Base-by-base conservation (phyloP, 2,113 vertebrate genomes). In the Chauna torquata region DNA sequence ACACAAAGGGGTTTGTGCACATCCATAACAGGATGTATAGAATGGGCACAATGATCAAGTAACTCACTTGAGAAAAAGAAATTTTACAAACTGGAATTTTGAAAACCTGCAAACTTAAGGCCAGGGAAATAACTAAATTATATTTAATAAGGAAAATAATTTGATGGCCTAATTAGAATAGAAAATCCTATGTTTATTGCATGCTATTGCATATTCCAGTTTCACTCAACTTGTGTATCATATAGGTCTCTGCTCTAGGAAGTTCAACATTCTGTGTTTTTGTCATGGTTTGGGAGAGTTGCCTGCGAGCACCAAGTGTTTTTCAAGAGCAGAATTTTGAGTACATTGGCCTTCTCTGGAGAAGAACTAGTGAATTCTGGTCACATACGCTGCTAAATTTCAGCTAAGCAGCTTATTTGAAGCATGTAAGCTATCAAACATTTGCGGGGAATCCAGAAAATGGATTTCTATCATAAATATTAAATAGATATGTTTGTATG, bases 281-380 rank as follows among this genome's bases (percentile, higher is more conserved):
- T 69, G n/a, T 16, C 45, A 57, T 49, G 55, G 82, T 85, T 85
- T 68, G 69, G 86, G 81, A 24, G 58, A 89, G 64, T 59, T 81
- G 59, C 62, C 55, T 68, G 38, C 90, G 76, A 91, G 87, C 78
- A 90, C 86, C 76, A 92, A 77, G 57, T 25, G 13, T 54, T 90
- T 96, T 95, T 82, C 74, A 92, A 62, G 52, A 74, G 71, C 70
- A 92, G 94, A 92, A 96, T 96, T 96, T 93, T 88, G 94, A 95
- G 95, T 94, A 96, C 85, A 76, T 86, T 64, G 62, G 71, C 65
- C 40, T 49, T 75, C 88, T 82, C 50, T 38, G n/a, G 59, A 8
- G 13, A 97, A 92, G 83, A 91, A 90, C 82, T 95, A 72, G 76
- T 97, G 92, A 88, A 80, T 96, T 89, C 34, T 54, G 65, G 57